Conservation (phyloP, 2,888 invertebrate genomes). For the Monochamus alternatus region DNA sequence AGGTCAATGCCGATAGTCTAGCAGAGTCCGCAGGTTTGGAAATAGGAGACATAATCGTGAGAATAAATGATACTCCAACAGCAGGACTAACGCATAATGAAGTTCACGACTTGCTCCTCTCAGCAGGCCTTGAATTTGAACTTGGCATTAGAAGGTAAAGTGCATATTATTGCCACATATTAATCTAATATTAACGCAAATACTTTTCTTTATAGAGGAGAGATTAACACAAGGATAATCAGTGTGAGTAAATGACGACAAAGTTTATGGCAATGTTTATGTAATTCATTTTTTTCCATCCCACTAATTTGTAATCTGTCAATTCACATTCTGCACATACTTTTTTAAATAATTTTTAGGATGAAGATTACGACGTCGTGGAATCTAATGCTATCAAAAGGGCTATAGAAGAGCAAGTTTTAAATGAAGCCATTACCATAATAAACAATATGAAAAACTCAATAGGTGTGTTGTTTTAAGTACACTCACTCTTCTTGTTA, state of each 20-base stretch:
- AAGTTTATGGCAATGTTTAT: no score
- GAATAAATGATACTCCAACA: constrained; percentile 82
- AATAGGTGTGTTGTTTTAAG: not conserved
- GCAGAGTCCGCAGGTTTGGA: constrained; percentile 88
- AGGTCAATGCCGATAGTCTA: constrained; percentile 85
- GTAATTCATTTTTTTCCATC: no score
- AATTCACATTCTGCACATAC: no score
- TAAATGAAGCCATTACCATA: constrained; percentile 39
- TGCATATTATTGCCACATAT: not conserved
- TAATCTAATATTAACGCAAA: not conserved
- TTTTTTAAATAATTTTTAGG: constrained; percentile 40
- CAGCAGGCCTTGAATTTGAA: constrained; percentile 81
- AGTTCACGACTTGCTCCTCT: constrained; percentile 82
- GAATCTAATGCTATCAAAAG: constrained; percentile 55
- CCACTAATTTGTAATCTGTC: no score
- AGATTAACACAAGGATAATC: constrained; percentile 20
- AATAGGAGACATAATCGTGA: constrained; percentile 88
- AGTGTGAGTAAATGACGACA: constrained; percentile 26
- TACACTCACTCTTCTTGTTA: not conserved
- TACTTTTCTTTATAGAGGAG: not conserved
- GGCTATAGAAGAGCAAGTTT: constrained; percentile 42
- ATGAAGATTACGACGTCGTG: constrained; percentile 56
- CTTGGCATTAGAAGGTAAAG: constrained; percentile 81
- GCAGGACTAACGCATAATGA: constrained; percentile 82
- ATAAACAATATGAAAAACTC: constrained; percentile 20